Evolutionary conservation across 2,888 invertebrate species (phyloP).

Genomic region (Drosophila hawaiiensis): DNA sequence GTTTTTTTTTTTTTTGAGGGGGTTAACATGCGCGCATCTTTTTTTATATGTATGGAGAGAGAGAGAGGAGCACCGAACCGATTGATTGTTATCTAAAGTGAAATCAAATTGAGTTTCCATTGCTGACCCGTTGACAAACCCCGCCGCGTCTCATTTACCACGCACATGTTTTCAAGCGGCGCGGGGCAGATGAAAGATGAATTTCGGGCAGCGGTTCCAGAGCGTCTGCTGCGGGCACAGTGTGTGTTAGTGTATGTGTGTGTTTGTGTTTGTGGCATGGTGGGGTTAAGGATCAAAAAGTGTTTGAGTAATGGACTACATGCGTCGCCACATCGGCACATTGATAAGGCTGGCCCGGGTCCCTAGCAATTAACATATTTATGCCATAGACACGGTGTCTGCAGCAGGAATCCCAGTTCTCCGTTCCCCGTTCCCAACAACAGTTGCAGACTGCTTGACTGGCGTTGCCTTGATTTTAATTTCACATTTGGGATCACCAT

Average conservation of each 20-base stretch:
- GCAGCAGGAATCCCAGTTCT: slow-evolving; percentile 39
- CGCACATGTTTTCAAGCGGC: slow-evolving; percentile 42
- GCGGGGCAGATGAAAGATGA: slow-evolving; percentile 65
- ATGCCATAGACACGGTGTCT: slow-evolving; percentile 74
- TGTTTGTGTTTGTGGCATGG: slow-evolving; percentile 22
- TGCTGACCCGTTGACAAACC: slow-evolving; percentile 63
- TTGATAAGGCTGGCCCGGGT: slow-evolving; percentile 63
- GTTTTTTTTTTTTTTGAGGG: slow-evolving; percentile 28
- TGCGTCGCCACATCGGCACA: slow-evolving; percentile 53
- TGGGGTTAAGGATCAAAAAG: slow-evolving; percentile 71
- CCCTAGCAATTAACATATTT: slow-evolving; percentile 73
- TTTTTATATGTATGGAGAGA: slow-evolving; percentile 1
- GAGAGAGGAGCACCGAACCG: slow-evolving; percentile 54
- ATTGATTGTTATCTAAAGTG: slow-evolving; percentile 78
- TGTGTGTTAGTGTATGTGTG: slow-evolving; percentile 4
- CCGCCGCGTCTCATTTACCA: slow-evolving; percentile 13
- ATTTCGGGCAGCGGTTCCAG: slow-evolving; percentile 47
- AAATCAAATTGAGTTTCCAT: slow-evolving; percentile 78
- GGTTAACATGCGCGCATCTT: slow-evolving; percentile 52
- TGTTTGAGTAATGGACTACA: slow-evolving; percentile 74
- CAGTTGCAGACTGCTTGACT: slow-evolving; percentile 71
- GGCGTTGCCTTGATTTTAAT: slow-evolving; percentile 62
- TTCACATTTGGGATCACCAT: slow-evolving; percentile 53
- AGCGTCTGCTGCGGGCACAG: slow-evolving; percentile 63
- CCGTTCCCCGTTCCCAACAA: slow-evolving; percentile 3